Evolutionary conservation across 2,113 vertebrate species (phyloP), one percentile per base, ranked within the genome.

Genomic region (Istiophorus platypterus): DNA sequence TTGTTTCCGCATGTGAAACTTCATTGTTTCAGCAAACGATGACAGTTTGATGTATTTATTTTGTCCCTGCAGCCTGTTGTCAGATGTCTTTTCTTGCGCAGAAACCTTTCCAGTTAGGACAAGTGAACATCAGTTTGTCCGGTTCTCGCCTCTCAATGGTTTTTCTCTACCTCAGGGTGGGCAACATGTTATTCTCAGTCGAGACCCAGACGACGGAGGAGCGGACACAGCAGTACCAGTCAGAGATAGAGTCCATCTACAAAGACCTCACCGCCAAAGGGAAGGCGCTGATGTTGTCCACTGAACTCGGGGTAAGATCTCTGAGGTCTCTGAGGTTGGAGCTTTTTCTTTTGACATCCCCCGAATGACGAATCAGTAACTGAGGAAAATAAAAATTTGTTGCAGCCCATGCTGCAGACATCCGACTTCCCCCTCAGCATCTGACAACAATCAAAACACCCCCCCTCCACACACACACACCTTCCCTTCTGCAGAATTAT

Each of bases 131-230:
- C n/a, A n/a, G n/a, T n/a, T n/a, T n/a, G n/a, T n/a, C n/a, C n/a
- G n/a, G n/a, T n/a, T n/a, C n/a, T 22, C 10, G 8, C 2, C 45
- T 49, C 45, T 64, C 24, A 42, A 2, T 13, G n/a, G 18, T 88
- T 76, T 76, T 62, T 51, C 5, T 80, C 47, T 49, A 3, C 56
- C 15, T 42, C 51, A 99, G 98, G 87, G 96, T 99, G 92, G 98
- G 98, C 31, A 99, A 99, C 90, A 97, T 99, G 94, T 31, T 99
- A 6, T 99, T 99, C 93, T 99, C 98, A 0, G 96, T 99, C 68
- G 98, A 99, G 93, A 99, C 98, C 1, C 98, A 99, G 93, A 99
- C 97, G 13, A 99, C 98, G 65, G 98, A 99, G 71, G 98, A 99
- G 85, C 94, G 98, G 88, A 99, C 98, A 7, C 97, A 98, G 90